A percentile compares a stretch with the other conserved stretches of the same genome.
phyloP scores from a whole-genome alignment of 2,113 vertebrate genomes.

The Brachionichthys hirsutus region DNA sequence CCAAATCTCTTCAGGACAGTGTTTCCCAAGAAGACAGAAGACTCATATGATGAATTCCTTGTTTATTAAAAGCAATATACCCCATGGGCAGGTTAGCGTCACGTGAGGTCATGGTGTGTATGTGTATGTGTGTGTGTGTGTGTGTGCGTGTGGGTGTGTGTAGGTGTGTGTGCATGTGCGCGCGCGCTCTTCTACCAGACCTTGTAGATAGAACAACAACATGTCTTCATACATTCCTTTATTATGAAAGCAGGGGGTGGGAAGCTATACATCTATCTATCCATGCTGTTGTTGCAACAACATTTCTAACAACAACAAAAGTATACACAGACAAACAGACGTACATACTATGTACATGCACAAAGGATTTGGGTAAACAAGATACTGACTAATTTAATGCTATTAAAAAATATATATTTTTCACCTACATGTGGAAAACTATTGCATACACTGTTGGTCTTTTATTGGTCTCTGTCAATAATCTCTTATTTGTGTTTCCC shows the following conservation, averaged over 20 bases:
- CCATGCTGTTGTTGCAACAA: not conserved
- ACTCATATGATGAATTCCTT: conserved; percentile 54
- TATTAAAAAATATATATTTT: no score
- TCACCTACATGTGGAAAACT: no score
- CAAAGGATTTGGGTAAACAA: no score
- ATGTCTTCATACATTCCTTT: conserved; percentile 59
- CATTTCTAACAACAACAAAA: conserved; percentile 20
- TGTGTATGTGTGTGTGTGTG: no score
- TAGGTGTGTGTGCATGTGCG: conserved; percentile 8
- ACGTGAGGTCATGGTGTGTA: conserved; percentile 29
- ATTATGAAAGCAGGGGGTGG: conserved; percentile 44
- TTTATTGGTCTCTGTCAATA: not conserved
- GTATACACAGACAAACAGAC: conserved; percentile 12
- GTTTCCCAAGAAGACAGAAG: conserved; percentile 44
- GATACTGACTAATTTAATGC: no score
- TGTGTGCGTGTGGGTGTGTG: conserved; percentile 3
- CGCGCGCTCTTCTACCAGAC: conserved; percentile 35
- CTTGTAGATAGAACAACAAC: conserved; percentile 52
- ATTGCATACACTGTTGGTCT: not conserved
- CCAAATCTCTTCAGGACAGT: conserved; percentile 28
- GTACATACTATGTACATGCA: not conserved
- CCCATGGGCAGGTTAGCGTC: conserved; percentile 52
- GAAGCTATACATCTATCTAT: conserved; percentile 33
- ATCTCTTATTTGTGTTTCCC: conserved; percentile 7
- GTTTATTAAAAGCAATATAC: conserved; percentile 71